phyloP scores from a whole-genome alignment of 2,888 invertebrate genomes.

The Ophioninae sp. region DNA sequence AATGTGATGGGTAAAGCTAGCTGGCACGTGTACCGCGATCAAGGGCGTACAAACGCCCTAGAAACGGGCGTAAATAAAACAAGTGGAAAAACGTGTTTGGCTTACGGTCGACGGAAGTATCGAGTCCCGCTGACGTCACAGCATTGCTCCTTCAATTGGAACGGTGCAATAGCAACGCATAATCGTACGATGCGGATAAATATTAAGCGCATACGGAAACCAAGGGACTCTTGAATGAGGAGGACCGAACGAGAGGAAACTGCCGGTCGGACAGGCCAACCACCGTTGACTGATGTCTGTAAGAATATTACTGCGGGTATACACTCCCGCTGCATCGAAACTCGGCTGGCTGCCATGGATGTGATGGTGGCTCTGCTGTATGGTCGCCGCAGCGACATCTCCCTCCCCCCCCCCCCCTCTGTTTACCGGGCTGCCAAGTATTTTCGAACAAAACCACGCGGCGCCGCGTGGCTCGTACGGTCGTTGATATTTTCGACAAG shows the following conservation, averaged over 20 bases:
- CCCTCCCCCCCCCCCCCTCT: neutral
- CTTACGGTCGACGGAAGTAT: conserved; percentile 14
- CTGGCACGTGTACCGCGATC: neutral
- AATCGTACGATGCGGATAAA: conserved; percentile 8
- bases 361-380: neutral
- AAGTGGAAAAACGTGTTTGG: neutral
- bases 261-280: conserved; percentile 53
- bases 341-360: neutral
- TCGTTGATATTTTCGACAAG: neutral
- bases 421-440: neutral
- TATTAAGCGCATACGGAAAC: conserved; percentile 33
- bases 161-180: neutral
- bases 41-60: neutral
- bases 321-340: conserved; percentile 27
- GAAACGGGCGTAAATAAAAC: neutral
- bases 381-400: neutral
- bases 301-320: conserved; percentile 32
- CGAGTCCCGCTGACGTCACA: conserved; percentile 26
- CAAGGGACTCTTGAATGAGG: conserved; percentile 13
- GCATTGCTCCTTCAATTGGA: conserved; percentile 10
- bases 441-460: neutral
- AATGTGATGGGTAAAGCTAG: neutral
- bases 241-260: neutral
- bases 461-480: neutral
- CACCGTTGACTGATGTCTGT: conserved; percentile 48